Evolutionary conservation across 2,113 vertebrate genomes (phyloP).

Genomic region (Phoxinus phoxinus): DNA sequence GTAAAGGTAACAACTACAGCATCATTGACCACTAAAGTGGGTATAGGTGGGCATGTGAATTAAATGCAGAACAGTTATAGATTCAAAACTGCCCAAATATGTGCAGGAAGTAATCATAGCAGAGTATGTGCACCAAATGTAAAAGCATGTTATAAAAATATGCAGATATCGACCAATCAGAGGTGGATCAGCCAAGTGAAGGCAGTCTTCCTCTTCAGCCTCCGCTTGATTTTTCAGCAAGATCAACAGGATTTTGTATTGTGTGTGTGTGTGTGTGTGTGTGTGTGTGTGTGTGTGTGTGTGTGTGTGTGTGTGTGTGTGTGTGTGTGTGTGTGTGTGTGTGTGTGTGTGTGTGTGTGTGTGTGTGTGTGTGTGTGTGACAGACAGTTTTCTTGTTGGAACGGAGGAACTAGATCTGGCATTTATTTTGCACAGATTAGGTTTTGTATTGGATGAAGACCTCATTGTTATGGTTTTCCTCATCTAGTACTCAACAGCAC

Average conservation of each 20-base stretch:
- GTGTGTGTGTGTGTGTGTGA: constrained; percentile 43
- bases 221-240: constrained; percentile 86
- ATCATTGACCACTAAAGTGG: background rate
- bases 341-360: constrained; percentile 78
- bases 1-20: constrained; percentile 85
- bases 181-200: constrained; percentile 64
- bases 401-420: background rate
- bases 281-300: constrained; percentile 32
- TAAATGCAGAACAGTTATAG: background rate
- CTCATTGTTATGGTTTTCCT: background rate
- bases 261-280: constrained; percentile 77
- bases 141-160: background rate
- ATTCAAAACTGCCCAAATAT: background rate
- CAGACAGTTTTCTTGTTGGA: background rate
- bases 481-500: background rate
- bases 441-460: background rate
- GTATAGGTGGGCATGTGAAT: background rate
- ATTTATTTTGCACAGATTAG: background rate
- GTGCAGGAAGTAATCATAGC: background rate
- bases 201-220: constrained; percentile 68
- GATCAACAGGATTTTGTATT: constrained; percentile 78
- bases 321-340: constrained; percentile 31
- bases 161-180: background rate
- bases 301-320: constrained; percentile 77
- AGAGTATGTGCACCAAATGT: background rate